Evolutionary conservation across 2,888 invertebrate genomes (phyloP).

Genomic region (Microctonus brassicae): DNA sequence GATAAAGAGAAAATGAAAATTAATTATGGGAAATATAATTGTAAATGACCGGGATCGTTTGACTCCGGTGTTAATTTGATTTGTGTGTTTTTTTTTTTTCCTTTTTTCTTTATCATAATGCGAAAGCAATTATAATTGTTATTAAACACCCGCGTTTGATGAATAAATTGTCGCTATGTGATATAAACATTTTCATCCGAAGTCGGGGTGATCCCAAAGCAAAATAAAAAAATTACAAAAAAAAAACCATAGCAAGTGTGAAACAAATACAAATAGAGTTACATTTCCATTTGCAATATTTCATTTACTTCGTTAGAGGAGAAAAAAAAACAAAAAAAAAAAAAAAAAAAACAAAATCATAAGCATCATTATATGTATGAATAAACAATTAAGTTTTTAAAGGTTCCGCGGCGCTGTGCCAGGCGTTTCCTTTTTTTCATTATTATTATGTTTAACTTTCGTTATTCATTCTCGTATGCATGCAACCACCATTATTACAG

Average conservation of each 20-base stretch:
- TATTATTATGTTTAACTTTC: slow-evolving; percentile 40
- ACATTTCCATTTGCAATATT: slow-evolving; percentile 59
- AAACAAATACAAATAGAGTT: slow-evolving; percentile 63
- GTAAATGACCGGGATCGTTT: slow-evolving; percentile 51
- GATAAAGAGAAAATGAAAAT: slow-evolving; percentile 52
- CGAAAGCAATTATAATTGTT: neutral
- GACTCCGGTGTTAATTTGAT: slow-evolving; percentile 38
- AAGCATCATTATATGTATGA: slow-evolving; percentile 52
- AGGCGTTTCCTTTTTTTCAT: slow-evolving; percentile 44
- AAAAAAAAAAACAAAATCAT: slow-evolving; percentile 48
- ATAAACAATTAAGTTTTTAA: slow-evolving; percentile 56
- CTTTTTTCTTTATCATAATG: slow-evolving; percentile 26
- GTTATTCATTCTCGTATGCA: slow-evolving; percentile 56
- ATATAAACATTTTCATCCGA: slow-evolving; percentile 33
- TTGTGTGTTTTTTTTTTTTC: slow-evolving; percentile 3
- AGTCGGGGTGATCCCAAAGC: slow-evolving; percentile 42
- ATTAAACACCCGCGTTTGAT: slow-evolving; percentile 13
- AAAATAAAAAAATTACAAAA: slow-evolving; percentile 50
- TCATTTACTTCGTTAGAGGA: slow-evolving; percentile 54
- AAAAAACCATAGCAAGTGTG: slow-evolving; percentile 59
- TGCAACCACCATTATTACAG: slow-evolving; percentile 59
- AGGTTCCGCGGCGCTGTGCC: slow-evolving; percentile 51
- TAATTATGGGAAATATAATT: slow-evolving; percentile 58
- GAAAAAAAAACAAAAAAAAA: slow-evolving; percentile 46
- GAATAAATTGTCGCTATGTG: slow-evolving; percentile 21